Evolutionary conservation across 2,113 vertebrate species (phyloP).

Genomic region (Oryzias woworae): DNA sequence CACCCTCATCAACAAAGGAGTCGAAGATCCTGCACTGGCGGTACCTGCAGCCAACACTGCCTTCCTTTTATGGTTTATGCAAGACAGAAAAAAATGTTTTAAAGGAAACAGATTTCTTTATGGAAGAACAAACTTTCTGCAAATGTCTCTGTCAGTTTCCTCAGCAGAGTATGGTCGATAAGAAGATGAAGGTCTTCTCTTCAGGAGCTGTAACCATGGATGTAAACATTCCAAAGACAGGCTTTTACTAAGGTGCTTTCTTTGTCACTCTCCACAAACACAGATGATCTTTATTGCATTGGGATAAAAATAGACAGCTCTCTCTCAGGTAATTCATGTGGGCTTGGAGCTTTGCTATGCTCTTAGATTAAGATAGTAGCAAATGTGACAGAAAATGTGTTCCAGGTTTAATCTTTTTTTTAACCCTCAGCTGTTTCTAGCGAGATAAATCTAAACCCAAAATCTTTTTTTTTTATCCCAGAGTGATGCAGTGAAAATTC

Average conservation of each 20-base stretch:
- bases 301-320: background rate
- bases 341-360: conserved; percentile 22
- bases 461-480: too few relatives aligned
- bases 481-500: too few relatives aligned
- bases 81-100: too few relatives aligned
- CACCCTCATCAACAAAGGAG: conserved; percentile 30
- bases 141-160: conserved; percentile 42
- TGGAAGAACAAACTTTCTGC: background rate
- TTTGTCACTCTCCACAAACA: background rate
- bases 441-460: too few relatives aligned
- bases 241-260: conserved; percentile 50
- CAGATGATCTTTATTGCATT: background rate
- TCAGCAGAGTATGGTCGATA: conserved; percentile 40
- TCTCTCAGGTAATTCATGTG: background rate
- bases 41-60: conserved; percentile 17
- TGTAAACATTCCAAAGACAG: conserved; percentile 37
- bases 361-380: conserved; percentile 13
- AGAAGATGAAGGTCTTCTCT: conserved; percentile 59
- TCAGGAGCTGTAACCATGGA: conserved; percentile 62
- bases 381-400: background rate
- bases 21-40: conserved; percentile 30
- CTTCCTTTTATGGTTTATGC: too few relatives aligned
- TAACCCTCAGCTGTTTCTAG: too few relatives aligned
- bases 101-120: too few relatives aligned
- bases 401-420: too few relatives aligned